Evolutionary conservation across 2,888 invertebrate genomes (phyloP), one percentile per base, ranked within the genome.

Genomic region (Lydus trimaculatus): DNA sequence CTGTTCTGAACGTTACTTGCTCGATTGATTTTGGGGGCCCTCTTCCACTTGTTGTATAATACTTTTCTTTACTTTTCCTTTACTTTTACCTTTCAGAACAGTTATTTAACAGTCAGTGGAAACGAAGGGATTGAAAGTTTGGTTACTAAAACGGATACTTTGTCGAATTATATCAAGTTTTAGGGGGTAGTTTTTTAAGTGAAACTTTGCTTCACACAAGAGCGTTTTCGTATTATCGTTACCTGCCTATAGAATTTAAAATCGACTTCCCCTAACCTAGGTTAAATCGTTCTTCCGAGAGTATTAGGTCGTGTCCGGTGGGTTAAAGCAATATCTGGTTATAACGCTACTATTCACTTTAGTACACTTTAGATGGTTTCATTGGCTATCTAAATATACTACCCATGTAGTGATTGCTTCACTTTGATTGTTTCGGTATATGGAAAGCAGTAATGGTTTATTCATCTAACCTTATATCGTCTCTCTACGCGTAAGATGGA

Each of bases 261-360:
- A 31, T 71, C 67, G 72, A 73, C 67, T 74, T 73, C 73, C 78
- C 73, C 78, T 75, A 76, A 77, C 77, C 75, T 70, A 69, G 63
- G 72, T 72, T 74, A 78, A 79, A 79, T 80, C 77, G 78, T 72
- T 73, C 78, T 78, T 78, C 77, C 74, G 79, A 76, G 79, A 79
- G 76, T 79, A 78, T 80, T 78, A 76, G 79, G 78, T 78, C 77
- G 77, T 75, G 79, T 80, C 80, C 79, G 78, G 78, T 72, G 77
- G 78, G 75, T 43, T 75, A 75, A 78, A 79, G 78, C 78, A 79
- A 79, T 80, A 78, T 79, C 79, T 74, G 75, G 77, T 77, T 78
- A 43, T 43, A 43, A 75, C 75, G 72, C 73, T 74, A 75, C 72
- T 63, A 66, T 63, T 63, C 72, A 72, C 67, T 69, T 63, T 65